A percentile compares a stretch with the other conserved stretches of the same genome.
These are phyloP conservation scores for Pangasius macronema DNA, from an alignment of 2,797 vertebrate genomes.

Conservation along the genomic window DNA sequence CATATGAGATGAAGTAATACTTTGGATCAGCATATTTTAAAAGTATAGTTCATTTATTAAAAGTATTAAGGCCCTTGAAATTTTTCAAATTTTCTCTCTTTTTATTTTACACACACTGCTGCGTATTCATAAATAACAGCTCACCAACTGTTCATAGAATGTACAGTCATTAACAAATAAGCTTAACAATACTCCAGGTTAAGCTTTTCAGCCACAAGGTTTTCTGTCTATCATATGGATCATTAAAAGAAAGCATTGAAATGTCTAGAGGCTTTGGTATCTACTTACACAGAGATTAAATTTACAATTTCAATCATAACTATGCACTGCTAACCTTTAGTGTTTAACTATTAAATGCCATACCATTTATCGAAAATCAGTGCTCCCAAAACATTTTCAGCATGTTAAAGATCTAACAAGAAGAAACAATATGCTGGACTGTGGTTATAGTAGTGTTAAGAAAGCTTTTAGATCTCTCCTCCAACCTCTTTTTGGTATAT, in stretches of 20 bases:
- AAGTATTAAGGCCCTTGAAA: neutral
- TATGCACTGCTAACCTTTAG: neutral
- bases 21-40: neutral
- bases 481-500: neutral
- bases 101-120: neutral
- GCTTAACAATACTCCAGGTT: neutral
- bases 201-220: neutral
- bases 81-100: neutral
- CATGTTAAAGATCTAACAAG: neutral
- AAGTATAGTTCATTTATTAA: neutral
- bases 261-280: neutral
- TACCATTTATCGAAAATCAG: neutral
- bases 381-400: neutral
- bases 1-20: neutral
- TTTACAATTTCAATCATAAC: neutral
- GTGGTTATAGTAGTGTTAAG: neutral
- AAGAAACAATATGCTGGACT: neutral
- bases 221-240: neutral
- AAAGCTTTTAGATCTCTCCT: neutral
- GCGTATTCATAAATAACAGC: neutral
- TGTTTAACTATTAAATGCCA: neutral
- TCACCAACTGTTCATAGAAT: neutral
- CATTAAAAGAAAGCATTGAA: neutral
- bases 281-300: neutral
- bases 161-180: neutral